Evolutionary conservation across 2,797 vertebrate genomes (phyloP), one percentile per base, ranked within the genome.

Genomic region (Alectoris magna): DNA sequence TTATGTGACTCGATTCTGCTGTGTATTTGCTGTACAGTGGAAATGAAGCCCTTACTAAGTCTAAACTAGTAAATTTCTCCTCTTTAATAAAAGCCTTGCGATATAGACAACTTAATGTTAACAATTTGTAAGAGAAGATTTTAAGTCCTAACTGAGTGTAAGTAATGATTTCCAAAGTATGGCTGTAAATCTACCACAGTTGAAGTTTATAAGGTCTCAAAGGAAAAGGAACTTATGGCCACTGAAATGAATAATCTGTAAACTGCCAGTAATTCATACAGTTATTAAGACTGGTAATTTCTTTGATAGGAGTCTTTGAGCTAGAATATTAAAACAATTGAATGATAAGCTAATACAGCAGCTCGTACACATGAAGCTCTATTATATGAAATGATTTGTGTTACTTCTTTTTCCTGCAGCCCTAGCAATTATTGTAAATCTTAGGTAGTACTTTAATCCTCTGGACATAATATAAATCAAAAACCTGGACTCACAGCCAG

Each of bases 21-120:
- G 22, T 29, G 14, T 93, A 62, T 94, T 95, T 97, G 63, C n/a
- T 84, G 51, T 80, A 85, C 18, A 0, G 14, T 69, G 39, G 67
- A 86, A 90, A 84, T 53, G 41, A 94, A 91, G 19, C 41, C 70
- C 34, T 55, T 88, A 74, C 72, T 85, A 82, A 74, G 84, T 82
- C 87, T 88, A 83, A 96, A 89, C 87, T 94, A 94, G 48, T 36
- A 89, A 77, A 91, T 95, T 96, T 97, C 60, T 95, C 90, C 51
- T 81, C 63, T 31, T 6, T 74, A 75, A 62, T 93, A 76, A 94
- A 89, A 94, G 66, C 23, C 39, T 87, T 94, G 93, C 69, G 36
- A 41, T 60, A 51, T 76, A 82, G 62, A 56, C 27, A 94, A 83
- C 48, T 91, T 89, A 90, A 64, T 70, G 59, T 78, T 96, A 95